phyloP scores from a whole-genome alignment of 2,888 invertebrate species.

The Oegoconia quadripuncta region DNA sequence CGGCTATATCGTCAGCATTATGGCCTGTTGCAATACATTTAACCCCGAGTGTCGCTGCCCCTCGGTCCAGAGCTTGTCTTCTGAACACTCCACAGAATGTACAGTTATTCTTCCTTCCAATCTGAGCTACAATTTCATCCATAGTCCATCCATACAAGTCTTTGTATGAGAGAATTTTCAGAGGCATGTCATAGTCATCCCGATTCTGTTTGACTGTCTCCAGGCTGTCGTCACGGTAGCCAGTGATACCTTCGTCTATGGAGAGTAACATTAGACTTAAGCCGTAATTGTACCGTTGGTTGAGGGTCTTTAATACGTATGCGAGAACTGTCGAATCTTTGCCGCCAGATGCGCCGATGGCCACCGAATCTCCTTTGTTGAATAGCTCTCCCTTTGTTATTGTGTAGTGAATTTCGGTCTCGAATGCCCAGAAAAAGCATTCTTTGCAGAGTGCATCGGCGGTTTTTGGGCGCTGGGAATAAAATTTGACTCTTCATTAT shows the following conservation, averaged over 20 bases:
- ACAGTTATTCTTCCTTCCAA: slow-evolving; percentile 95
- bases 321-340: slow-evolving; percentile 99
- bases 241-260: slow-evolving; percentile 99
- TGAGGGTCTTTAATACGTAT: slow-evolving; percentile 93
- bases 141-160: slow-evolving; percentile 99
- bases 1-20: slow-evolving; percentile 98
- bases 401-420: slow-evolving; percentile 96
- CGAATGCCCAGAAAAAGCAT: slow-evolving; percentile 96
- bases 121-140: slow-evolving; percentile 96
- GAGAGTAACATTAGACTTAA: slow-evolving; percentile 94
- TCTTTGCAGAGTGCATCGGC: slow-evolving; percentile 95
- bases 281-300: slow-evolving; percentile 93
- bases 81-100: slow-evolving; percentile 98
- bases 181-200: slow-evolving; percentile 94
- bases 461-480: slow-evolving; percentile 90
- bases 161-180: slow-evolving; percentile 97
- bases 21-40: slow-evolving; percentile 98
- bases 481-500: slow-evolving; percentile 10
- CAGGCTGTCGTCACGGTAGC: slow-evolving; percentile 96
- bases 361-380: slow-evolving; percentile 90
- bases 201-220: slow-evolving; percentile 97
- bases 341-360: slow-evolving; percentile 95
- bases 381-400: slow-evolving; percentile 91
- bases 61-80: slow-evolving; percentile 96
- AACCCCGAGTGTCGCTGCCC: slow-evolving; percentile 92